These are phyloP conservation scores for Lepidurus packardi DNA, from an alignment of 1,140 invertebrate species.

Conservation along the genomic window DNA sequence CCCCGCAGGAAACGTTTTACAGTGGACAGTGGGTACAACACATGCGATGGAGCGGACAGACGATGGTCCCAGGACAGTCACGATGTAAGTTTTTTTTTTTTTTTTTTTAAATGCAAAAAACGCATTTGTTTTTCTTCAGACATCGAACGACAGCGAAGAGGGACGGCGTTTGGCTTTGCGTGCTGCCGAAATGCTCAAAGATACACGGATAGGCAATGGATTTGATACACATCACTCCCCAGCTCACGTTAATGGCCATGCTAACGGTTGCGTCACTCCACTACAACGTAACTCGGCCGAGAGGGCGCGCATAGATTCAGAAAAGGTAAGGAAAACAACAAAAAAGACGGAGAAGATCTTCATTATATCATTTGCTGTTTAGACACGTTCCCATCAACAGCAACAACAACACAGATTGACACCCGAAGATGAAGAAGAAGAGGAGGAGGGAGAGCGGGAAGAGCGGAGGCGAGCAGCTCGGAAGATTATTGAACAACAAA, in stretches of 20 bases:
- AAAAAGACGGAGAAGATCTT: not conserved
- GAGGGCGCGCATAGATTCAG: not conserved
- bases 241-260: not conserved
- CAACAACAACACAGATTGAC: not conserved
- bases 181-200: constrained; percentile 37
- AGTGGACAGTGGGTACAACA: constrained; percentile 83
- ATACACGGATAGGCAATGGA: constrained; percentile 20
- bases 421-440: constrained; percentile 31
- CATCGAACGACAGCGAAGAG: constrained; percentile 34
- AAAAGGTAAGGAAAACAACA: not conserved
- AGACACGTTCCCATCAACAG: constrained; percentile 8
- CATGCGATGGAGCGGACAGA: constrained; percentile 70
- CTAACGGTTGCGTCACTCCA: not conserved
- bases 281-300: not conserved
- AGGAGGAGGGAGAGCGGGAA: constrained; percentile 41
- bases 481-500: constrained; percentile 43
- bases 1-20: constrained; percentile 60
- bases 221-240: not conserved
- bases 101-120: constrained; percentile 32
- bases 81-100: constrained; percentile 44
- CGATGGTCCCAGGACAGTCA: constrained; percentile 74
- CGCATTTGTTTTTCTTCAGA: constrained; percentile 3
- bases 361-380: not conserved
- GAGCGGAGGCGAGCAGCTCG: constrained; percentile 40
- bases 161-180: constrained; percentile 38